Conservation (phyloP, 2,113 vertebrate species). For the Brachyistius frenatus region DNA sequence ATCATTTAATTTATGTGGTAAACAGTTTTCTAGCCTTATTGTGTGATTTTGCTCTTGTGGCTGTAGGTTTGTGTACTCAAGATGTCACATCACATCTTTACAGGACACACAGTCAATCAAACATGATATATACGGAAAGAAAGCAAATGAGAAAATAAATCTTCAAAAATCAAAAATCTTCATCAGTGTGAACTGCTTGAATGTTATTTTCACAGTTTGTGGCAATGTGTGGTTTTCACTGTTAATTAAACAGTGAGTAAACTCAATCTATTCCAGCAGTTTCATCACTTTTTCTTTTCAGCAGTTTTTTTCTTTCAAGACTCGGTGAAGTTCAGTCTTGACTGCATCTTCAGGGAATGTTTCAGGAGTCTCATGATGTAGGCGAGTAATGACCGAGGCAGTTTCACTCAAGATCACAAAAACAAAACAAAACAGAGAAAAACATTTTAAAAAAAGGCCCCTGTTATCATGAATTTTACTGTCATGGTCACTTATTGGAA, state of each 20-base stretch:
- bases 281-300: background rate
- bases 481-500: constrained; percentile 6
- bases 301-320: background rate
- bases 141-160: background rate
- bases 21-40: background rate
- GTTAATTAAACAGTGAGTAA: too few species aligned
- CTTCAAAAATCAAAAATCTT: background rate
- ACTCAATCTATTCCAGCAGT: background rate
- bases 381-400: constrained; percentile 24
- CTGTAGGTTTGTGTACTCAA: too few species aligned
- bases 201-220: background rate
- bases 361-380: constrained; percentile 47
- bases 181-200: background rate
- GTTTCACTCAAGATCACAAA: constrained; percentile 29
- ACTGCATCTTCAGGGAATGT: constrained; percentile 48
- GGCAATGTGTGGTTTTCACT: too few species aligned
- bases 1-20: background rate
- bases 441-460: fast-evolving
- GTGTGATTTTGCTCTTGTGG: too few species aligned
- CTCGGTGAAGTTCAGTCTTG: constrained; percentile 1
- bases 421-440: background rate
- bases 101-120: background rate
- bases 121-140: background rate
- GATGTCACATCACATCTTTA: background rate
- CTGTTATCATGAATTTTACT: background rate